Evolutionary conservation across 2,797 vertebrate genomes (phyloP), one percentile per base, ranked within the genome.

Genomic region (Hemitrygon akajei): DNA sequence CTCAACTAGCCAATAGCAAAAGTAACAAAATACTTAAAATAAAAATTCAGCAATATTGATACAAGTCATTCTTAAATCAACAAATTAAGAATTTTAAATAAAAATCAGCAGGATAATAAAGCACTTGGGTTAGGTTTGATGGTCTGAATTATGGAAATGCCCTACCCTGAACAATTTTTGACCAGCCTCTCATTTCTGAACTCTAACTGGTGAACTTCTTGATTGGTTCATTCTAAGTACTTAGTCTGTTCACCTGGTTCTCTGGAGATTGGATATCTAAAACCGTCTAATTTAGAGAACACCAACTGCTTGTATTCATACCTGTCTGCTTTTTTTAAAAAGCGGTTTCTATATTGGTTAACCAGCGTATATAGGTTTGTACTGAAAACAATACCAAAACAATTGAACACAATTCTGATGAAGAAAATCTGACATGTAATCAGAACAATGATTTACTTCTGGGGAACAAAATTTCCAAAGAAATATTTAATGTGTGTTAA

Each of bases 341-440:
- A 47, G 56, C 1, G 40, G 81, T 84, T 47, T 84, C 30, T 66
- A 18, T 12, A 87, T 58, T 87, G 84, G 58, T 63, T 30, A 66
- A 34, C n/a, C 58, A 63, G 58, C 58, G 56, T 14, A 30, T 14
- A 86, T 14, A 7, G 16, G 30, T 60, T 87, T 66, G 58, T 30
- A 34, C 7, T 87, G 76, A 27, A n/a, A 77, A 77, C 76, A 77
- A 77, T 27, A 34, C 76, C 30, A n/a, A 30, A 87, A 27, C 9
- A 87, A 60, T 60, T n/a, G 92, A 75, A 27, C 71, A 75, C 71
- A 27, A 16, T 69, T 30, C 60, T 91, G 69, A 92, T 75, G 7
- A 92, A 56, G 34, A 14, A 92, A 92, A 92, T 75, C 69, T 47
- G 91, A 71, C 73, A 71, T 3, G 34, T 75, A 92, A 92, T 75